Conservation (phyloP, 1,140 invertebrate genomes). For the Microplitis demolitor region DNA sequence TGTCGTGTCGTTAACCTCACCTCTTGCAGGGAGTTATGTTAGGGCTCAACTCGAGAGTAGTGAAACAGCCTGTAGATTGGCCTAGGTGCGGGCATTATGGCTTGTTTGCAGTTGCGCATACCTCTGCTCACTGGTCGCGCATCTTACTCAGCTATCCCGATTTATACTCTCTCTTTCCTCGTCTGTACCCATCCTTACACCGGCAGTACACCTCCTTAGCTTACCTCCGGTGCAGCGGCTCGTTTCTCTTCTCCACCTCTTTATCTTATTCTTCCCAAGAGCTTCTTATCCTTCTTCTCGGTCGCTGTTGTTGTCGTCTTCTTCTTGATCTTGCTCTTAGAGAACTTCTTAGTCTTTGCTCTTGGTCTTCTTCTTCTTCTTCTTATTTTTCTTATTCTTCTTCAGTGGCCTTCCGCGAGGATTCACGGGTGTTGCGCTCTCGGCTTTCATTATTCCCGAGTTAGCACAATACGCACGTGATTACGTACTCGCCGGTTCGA, state of each 20-base stretch:
- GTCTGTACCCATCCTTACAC: too few species aligned
- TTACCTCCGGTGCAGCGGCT: constrained; percentile 5
- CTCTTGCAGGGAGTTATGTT: constrained; percentile 18
- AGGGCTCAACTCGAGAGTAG: neutral
- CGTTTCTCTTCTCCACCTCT: constrained; percentile 23
- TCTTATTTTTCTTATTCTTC: constrained; percentile 18
- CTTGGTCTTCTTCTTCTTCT: constrained; percentile 9
- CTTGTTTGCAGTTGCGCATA: constrained; percentile 35
- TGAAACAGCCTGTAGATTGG: constrained; percentile 26
- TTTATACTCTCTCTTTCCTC: too few species aligned
- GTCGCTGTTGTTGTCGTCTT: neutral
- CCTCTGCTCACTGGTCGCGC: constrained; percentile 25
- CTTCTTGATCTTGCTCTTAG: constrained; percentile 8
- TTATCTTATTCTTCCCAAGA: neutral
- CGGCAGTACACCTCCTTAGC: constrained; percentile 9
- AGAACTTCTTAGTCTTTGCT: constrained; percentile 11
- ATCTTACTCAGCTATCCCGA: neutral
- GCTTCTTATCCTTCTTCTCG: neutral
- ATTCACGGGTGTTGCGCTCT: constrained; percentile 25
- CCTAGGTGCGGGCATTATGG: constrained; percentile 27
- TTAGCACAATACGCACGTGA: constrained; percentile 28
- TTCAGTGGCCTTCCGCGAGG: constrained; percentile 21
- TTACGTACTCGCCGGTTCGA: constrained; percentile 19
- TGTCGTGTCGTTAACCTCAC: constrained; percentile 28
- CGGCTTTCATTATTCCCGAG: constrained; percentile 23